Conservation (phyloP, 2,888 invertebrate genomes). For the Drepanosiphum platanoidis region DNA sequence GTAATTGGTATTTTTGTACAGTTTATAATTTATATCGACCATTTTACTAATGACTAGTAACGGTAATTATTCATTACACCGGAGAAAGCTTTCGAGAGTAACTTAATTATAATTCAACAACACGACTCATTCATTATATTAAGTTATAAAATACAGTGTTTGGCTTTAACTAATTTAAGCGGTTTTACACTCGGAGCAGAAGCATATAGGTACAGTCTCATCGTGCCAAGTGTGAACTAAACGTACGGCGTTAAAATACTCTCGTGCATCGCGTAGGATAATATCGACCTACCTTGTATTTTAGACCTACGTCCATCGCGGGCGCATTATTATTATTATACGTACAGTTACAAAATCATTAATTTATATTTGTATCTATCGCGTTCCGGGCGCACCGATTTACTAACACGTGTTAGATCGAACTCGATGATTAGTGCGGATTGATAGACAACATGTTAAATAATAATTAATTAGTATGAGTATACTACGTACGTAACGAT, state of each 20-base stretch:
- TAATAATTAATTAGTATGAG: conserved; percentile 38
- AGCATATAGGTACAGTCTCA: background rate
- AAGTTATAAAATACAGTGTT: conserved; percentile 21
- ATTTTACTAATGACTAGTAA: conserved; percentile 49
- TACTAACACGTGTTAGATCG: conserved; percentile 13
- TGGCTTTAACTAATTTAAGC: conserved; percentile 20
- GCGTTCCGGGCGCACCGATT: conserved; percentile 2
- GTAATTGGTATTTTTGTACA: conserved; percentile 14
- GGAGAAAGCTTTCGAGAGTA: conserved; percentile 54
- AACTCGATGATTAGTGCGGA: background rate
- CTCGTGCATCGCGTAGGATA: conserved; percentile 6
- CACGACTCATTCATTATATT: conserved; percentile 44
- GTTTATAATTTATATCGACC: conserved; percentile 44
- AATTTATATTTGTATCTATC: conserved; percentile 12
- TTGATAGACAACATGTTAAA: conserved; percentile 6
- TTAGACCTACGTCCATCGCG: conserved; percentile 16
- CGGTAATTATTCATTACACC: conserved; percentile 47
- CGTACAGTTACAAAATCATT: conserved; percentile 26
- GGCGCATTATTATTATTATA: background rate
- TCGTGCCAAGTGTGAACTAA: conserved; percentile 18
- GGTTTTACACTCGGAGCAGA: conserved; percentile 16
- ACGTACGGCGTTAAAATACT: conserved; percentile 27
- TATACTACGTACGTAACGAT: background rate
- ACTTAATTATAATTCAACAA: conserved; percentile 38
- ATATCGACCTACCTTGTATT: conserved; percentile 12